Base-by-base conservation (phyloP, 2,888 invertebrate species). In the Mycogona germanica region DNA sequence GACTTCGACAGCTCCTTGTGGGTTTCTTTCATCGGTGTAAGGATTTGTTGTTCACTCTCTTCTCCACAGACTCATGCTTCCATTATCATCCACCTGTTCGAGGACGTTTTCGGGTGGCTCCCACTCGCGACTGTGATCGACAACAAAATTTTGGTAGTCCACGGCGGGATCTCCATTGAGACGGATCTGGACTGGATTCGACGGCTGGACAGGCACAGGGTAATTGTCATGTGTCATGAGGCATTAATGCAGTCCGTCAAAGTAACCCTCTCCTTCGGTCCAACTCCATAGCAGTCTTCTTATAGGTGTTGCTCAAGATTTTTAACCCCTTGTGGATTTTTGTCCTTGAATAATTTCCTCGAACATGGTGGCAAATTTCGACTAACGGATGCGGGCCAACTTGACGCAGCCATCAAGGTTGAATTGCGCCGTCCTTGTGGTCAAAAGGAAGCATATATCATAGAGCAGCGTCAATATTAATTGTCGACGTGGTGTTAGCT, bases 71-170 rank as follows among this genome's bases (percentile, higher is more conserved):
- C 80, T 65, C 85, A 85, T 66, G 77, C 84, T 6, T 82, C 85
- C 62, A 78, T 82, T 58, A 74, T 93, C 46, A 72, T 88, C 60
- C 80, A 81, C 64, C 73, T 91, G 63, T 85, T 92, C 58, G 89
- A 91, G 68, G 84, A 87, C 60, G 84, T 92, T 30, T 95, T 91
- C 70, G 80, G 89, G 58, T 91, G 91, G 87, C 76, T 93, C 58
- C 93, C 93, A 0, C 72, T 93, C 55, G 91, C 87, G 47, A 87
- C 92, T 14, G 78, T 93, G 59, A 82, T 93, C 65, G 92, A 93
- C 72, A 82, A 84, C 66, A 80, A 87, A 61, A 86, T 92, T 44
- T 77, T 93, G 55, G 84, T 93, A 50, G 87, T 89, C 4, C 93
- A 93, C 65, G 93, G 93, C 0, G 93, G 93, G 26, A 86, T 93